phyloP scores from a whole-genome alignment of 2,113 vertebrate species.

The Macquaria australasica region DNA sequence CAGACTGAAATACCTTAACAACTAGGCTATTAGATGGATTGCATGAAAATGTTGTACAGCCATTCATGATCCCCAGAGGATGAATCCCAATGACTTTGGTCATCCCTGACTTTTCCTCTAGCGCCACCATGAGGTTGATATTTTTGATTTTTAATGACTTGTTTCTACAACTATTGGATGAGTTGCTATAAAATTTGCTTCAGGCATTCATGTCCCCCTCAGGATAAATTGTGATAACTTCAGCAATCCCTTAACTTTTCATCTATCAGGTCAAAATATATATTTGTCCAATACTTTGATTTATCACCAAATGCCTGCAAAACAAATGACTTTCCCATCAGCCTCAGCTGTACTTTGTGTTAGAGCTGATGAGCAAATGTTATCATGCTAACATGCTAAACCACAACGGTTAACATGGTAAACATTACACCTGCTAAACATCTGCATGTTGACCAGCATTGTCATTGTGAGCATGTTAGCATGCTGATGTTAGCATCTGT shows the following conservation, averaged over 20 bases:
- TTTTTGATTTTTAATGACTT: background rate
- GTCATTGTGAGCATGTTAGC: background rate
- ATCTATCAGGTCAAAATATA: background rate
- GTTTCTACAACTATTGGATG: background rate
- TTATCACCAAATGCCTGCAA: background rate
- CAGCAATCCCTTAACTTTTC: background rate
- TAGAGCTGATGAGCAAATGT: background rate
- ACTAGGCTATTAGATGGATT: background rate
- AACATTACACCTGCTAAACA: background rate
- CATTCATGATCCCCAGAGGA: background rate
- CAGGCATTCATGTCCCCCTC: background rate
- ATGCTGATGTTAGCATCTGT: no score
- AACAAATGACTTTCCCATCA: background rate
- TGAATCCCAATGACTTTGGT: background rate
- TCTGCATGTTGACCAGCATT: background rate
- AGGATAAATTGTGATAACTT: background rate
- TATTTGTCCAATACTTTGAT: background rate
- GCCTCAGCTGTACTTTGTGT: background rate
- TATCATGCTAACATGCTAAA: background rate
- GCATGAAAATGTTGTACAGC: background rate
- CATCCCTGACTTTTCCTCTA: background rate
- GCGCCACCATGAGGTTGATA: background rate
- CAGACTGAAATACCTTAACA: background rate
- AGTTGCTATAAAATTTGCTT: background rate
- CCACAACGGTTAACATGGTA: background rate